Evolutionary conservation across 1,140 invertebrate genomes (phyloP).

Genomic region (Nasonia giraulti): DNA sequence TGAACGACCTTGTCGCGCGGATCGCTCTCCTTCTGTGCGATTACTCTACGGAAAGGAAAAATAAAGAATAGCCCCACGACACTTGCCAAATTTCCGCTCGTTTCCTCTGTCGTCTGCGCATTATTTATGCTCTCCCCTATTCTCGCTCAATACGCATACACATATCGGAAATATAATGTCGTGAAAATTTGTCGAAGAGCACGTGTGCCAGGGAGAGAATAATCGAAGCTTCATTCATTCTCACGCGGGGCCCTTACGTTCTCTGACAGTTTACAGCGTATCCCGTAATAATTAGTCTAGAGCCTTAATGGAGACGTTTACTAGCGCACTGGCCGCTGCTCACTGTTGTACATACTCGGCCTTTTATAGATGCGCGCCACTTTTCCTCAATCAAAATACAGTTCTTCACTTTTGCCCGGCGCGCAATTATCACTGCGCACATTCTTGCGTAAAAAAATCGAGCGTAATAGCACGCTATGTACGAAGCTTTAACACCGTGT

Average conservation of each 20-base stretch:
- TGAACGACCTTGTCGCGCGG: slow-evolving; percentile 21
- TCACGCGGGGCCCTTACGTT: neutral
- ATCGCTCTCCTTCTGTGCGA: neutral
- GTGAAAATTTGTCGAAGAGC: neutral
- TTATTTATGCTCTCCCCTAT: neutral
- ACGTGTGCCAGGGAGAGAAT: neutral
- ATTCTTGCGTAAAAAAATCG: neutral
- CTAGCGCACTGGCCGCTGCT: slow-evolving; percentile 5
- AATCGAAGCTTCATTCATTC: slow-evolving; percentile 36
- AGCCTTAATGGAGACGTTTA: slow-evolving; percentile 33
- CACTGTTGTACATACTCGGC: too few species aligned
- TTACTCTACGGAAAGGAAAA: neutral
- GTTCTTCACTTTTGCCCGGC: neutral
- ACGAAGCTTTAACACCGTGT: too few species aligned
- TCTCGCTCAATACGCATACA: neutral
- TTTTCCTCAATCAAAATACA: slow-evolving; percentile 8
- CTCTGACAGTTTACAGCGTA: slow-evolving; percentile 26
- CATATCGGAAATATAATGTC: too few species aligned
- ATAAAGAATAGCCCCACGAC: neutral
- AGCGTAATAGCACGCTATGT: neutral
- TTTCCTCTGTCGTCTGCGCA: neutral
- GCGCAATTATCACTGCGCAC: neutral
- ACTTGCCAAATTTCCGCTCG: slow-evolving; percentile 30
- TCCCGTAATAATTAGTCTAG: slow-evolving; percentile 42
- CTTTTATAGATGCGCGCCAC: slow-evolving; percentile 7